These are phyloP conservation scores for Diplosoma virens DNA, from an alignment of 23 tunicate species.

Conservation along the genomic window DNA sequence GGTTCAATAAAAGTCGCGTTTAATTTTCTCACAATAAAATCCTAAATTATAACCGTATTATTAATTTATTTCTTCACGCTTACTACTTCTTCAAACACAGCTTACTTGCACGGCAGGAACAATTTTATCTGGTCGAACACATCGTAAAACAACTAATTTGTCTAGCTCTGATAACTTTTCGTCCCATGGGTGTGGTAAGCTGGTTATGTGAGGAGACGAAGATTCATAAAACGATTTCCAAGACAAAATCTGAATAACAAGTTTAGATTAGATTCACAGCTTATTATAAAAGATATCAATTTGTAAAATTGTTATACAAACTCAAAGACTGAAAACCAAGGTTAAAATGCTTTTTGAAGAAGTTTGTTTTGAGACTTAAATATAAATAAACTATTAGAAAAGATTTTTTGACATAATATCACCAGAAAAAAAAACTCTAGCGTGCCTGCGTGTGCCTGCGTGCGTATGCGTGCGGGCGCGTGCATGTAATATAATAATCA, in stretches of 20 bases:
- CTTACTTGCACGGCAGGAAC: constrained; percentile 87
- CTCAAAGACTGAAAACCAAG: no score
- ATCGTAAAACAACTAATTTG: constrained; percentile 60
- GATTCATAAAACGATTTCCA: constrained; percentile 77
- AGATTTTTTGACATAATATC: no score
- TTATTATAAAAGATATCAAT: no score
- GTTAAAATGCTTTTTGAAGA: no score
- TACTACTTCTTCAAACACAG: background rate
- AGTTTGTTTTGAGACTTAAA: background rate
- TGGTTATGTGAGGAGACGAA: constrained; percentile 46
- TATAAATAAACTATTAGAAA: background rate
- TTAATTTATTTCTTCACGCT: background rate
- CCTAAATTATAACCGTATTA: constrained; percentile 33
- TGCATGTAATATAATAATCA: no score
- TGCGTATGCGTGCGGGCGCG: no score
- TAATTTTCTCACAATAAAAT: constrained; percentile 71
- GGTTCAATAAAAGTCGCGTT: constrained; percentile 77
- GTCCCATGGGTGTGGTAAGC: constrained; percentile 64
- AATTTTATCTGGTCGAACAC: constrained; percentile 81
- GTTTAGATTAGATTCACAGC: no score
- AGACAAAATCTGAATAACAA: constrained; percentile 28
- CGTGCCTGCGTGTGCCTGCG: no score
- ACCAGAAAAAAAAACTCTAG: no score
- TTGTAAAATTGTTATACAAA: no score
- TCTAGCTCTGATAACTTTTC: constrained; percentile 46